Base-by-base conservation (phyloP, 1,140 invertebrate species). In the Drosophila micromelanica region DNA sequence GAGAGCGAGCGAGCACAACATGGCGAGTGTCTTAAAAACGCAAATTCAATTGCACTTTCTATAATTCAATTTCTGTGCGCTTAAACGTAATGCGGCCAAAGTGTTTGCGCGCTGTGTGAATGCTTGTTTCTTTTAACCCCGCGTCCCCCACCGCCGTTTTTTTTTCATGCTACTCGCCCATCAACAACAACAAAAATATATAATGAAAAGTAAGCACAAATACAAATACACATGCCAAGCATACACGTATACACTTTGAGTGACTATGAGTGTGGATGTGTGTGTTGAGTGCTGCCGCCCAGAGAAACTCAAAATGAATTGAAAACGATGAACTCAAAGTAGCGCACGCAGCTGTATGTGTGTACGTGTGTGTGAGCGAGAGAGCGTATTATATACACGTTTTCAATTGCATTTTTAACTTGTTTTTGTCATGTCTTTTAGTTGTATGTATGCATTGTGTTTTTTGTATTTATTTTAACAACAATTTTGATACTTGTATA, bases 311-410 rank as follows among this genome's bases (percentile, higher is more conserved):
- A 87, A 86, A 86, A 87, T 73, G 73, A 87, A 87, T 89, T 87
- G 80, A 84, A 87, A 87, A 87, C 84, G 79, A 87, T 84, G 84
- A 87, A 87, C 84, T 84, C 76, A 84, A 87, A 87, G 79, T 87
- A 87, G 82, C 79, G 64, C 82, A 87, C 81, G 75, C 69, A 75
- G 60, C 57, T 35, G 7, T 35, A 51, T 35, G 43, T 42, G 61
- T 48, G 62, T 43, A 30, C 15, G 20, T 43, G 17, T 59, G 57
- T 32, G 54, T 42, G 48, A 40, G 51, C 30, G 38, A 35, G 59
- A 68, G 63, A 48, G 60, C 61, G 65, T 20, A 42, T 20, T 30
- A 42, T 54, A 40, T 56, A 65, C 32, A 76, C 52, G 74, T 73
- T 60, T 85, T 77, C 61, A 84, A 84, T 86, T 86, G 81, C 69